A percentile compares a stretch with the other conserved stretches of the same genome.
phyloP scores from a whole-genome alignment of 2,888 invertebrate genomes.

The Acheta domesticus region DNA sequence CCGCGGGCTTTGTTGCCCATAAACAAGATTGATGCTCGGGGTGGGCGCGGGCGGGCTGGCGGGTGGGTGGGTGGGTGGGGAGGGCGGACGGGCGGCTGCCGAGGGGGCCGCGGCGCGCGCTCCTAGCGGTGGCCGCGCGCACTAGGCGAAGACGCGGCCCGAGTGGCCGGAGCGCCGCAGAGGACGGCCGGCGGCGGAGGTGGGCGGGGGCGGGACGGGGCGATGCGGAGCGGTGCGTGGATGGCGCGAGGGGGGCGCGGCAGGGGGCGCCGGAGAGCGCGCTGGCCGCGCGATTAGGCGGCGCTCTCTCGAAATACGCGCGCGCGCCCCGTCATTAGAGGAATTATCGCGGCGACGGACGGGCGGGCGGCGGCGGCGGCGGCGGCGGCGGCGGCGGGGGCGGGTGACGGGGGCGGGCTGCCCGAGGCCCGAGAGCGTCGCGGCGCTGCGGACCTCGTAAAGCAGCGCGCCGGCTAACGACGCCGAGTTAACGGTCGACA shows the following conservation, averaged over 20 bases:
- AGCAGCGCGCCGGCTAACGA: slow-evolving; percentile 7
- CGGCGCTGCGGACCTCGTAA: slow-evolving; percentile 6
- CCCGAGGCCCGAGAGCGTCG: not conserved
- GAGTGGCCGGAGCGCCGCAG: slow-evolving; percentile 18
- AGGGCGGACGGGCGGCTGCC: not conserved
- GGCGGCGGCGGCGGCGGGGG: not conserved
- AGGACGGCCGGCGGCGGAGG: not conserved
- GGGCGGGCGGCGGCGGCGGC: not conserved
- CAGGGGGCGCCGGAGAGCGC: no score
- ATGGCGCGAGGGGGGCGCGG: not conserved
- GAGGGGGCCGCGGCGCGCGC: not conserved
- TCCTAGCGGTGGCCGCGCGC: not conserved
- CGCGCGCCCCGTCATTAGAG: slow-evolving; percentile 11
- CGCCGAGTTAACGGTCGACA: slow-evolving; percentile 1
- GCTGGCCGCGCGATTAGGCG: not conserved
- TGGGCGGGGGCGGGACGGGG: slow-evolving; percentile 19
- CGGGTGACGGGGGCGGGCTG: not conserved
- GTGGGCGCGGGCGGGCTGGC: slow-evolving; percentile 26
- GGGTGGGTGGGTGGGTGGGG: slow-evolving; percentile 26
- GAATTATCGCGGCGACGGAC: not conserved
- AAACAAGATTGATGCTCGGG: slow-evolving; percentile 50
- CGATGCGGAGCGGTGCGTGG: not conserved
- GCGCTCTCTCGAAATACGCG: slow-evolving; percentile 11
- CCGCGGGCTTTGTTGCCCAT: slow-evolving; percentile 50
- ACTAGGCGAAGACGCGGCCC: not conserved